Evolutionary conservation across 1,140 invertebrate species (phyloP).

Genomic region (Centruroides sculpturatus): DNA sequence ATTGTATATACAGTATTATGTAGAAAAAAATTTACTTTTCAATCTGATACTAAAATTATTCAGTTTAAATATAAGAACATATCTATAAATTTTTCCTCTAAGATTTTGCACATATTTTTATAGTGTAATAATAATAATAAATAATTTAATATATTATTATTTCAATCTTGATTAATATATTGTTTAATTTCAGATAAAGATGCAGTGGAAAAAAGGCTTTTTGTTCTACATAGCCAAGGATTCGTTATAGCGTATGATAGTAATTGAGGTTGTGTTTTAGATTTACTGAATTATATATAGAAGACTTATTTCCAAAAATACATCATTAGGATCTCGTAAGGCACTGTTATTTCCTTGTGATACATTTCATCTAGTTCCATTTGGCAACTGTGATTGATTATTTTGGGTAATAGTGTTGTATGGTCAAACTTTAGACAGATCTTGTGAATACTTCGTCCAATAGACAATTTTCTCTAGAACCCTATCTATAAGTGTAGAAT

Average conservation of each 20-base stretch:
- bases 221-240: slow-evolving; percentile 69
- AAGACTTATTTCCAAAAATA: too few relatives aligned
- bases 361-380: too few relatives aligned
- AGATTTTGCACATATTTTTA: too few relatives aligned
- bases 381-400: too few relatives aligned
- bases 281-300: too few relatives aligned
- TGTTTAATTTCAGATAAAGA: slow-evolving; percentile 57
- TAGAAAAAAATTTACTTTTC: background rate
- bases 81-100: background rate
- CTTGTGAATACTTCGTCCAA: too few relatives aligned
- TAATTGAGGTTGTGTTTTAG: background rate
- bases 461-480: too few relatives aligned
- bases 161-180: slow-evolving; percentile 8
- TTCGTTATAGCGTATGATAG: slow-evolving; percentile 25
- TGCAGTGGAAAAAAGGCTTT: slow-evolving; percentile 77
- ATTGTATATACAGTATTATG: background rate
- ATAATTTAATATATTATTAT: slow-evolving; percentile 2
- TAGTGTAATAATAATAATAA: background rate
- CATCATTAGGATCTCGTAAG: too few relatives aligned
- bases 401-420: too few relatives aligned
- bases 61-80: background rate
- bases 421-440: too few relatives aligned
- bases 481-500: too few relatives aligned
- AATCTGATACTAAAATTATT: background rate
- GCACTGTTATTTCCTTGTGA: too few relatives aligned